A percentile compares a stretch with the other conserved stretches of the same genome.
phyloP scores from a whole-genome alignment of 1,140 invertebrate genomes.

The Ceratina australensis region DNA sequence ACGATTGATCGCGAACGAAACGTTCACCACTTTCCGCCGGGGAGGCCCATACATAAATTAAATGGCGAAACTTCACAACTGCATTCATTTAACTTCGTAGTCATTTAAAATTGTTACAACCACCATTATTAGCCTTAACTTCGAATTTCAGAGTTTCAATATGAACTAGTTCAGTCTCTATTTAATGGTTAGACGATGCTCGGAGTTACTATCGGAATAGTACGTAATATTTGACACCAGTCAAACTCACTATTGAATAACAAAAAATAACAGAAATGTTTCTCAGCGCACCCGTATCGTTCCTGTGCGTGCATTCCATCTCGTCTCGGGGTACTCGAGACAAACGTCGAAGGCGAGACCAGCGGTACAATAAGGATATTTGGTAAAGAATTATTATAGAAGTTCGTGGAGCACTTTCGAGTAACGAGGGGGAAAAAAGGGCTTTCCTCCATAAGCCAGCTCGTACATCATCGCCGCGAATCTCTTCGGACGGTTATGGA shows the following conservation, averaged over 20 bases:
- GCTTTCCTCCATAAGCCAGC: slow-evolving; percentile 64
- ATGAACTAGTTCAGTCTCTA: background rate
- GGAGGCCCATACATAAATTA: slow-evolving; percentile 1
- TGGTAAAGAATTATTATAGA: slow-evolving; percentile 70
- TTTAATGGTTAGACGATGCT: background rate
- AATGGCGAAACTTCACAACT: slow-evolving; percentile 7
- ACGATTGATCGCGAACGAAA: background rate
- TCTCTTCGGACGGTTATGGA: slow-evolving; percentile 66
- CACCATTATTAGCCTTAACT: background rate
- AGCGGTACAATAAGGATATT: slow-evolving; percentile 67
- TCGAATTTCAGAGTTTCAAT: slow-evolving; percentile 1
- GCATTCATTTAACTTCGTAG: slow-evolving; percentile 14
- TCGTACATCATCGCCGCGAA: slow-evolving; percentile 66
- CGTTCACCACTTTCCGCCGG: background rate
- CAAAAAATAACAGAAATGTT: slow-evolving; percentile 12
- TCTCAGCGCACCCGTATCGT: background rate
- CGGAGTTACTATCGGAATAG: background rate
- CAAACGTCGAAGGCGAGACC: slow-evolving; percentile 53
- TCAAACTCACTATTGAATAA: background rate
- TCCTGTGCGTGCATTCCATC: slow-evolving; percentile 40
- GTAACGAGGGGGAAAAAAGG: slow-evolving; percentile 69
- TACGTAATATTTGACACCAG: background rate
- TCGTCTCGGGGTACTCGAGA: slow-evolving; percentile 37
- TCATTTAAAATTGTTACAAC: slow-evolving; percentile 14
- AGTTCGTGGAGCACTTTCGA: slow-evolving; percentile 64